phyloP scores from a whole-genome alignment of 2,113 vertebrate species.

The Nestor notabilis region DNA sequence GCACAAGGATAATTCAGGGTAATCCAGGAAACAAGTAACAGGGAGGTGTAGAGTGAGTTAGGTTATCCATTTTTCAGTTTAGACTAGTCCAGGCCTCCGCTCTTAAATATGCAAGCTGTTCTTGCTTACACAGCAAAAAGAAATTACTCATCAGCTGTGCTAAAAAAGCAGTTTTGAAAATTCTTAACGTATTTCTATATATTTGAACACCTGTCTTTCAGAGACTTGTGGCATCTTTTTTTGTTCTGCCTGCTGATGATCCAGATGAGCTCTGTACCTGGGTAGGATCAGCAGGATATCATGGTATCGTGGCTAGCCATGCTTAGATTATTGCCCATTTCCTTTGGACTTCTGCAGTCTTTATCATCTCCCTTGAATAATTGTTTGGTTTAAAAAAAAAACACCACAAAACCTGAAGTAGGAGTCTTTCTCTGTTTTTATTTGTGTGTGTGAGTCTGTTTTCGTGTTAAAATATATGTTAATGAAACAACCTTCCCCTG shows the following conservation, averaged over 20 bases:
- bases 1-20: neutral
- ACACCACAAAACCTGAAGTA: neutral
- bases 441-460: neutral
- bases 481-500: neutral
- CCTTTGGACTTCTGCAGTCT: neutral
- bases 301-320: neutral
- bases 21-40: neutral
- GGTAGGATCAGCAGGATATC: conserved; percentile 6
- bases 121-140: accelerated
- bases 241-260: conserved; percentile 38
- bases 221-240: neutral
- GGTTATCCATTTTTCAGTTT: neutral
- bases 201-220: neutral
- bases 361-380: neutral
- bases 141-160: neutral
- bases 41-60: neutral
- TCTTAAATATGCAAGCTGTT: neutral
- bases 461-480: neutral
- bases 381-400: neutral
- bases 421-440: neutral
- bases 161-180: neutral
- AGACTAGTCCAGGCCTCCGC: neutral
- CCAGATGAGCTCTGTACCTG: neutral
- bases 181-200: neutral
- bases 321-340: neutral